Base-by-base conservation (phyloP, 2,113 vertebrate species). In the Xiphorhynchus elegans region DNA sequence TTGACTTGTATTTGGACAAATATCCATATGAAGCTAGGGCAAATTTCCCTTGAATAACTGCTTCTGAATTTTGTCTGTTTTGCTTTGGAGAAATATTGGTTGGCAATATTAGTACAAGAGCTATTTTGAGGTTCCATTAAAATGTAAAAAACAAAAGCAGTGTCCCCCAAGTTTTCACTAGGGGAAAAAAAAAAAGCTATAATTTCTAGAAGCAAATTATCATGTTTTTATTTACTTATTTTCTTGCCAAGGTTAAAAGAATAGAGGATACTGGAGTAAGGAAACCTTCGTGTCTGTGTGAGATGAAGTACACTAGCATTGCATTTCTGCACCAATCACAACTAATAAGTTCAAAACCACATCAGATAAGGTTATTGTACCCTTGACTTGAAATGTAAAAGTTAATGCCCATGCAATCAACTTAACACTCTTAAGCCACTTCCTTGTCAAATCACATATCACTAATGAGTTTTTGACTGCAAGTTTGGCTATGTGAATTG, bases 401-500 rank as follows among this genome's bases (percentile, higher is more conserved):
- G 60, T 96, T 93, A 94, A 69, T 91, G 59, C 75, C 58, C 76
- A 77, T 93, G 83, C 49, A 93, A 58, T 76, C 68, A 78, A 40
- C 49, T 67, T 93, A 82, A 42, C 29, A 17, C 33, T 69, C 55
- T 72, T 85, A 84, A 94, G 86, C 17, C 31, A 81, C 46, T 83
- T 95, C 44, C 80, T 93, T 96, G 95, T 97, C 89, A 95, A 94
- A 85, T 73, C 77, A 70, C 29, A 46, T 96, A 60, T 77, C 19
- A 17, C 42, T 96, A 87, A 95, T 73, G 83, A 92, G 37, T 63
- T 89, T 91, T 87, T 63, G 63, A 81, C 84, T 87, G 70, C n/a
- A 76, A 52, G 35, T 91, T 88, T 73, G 46, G 24, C 25, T 75
- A 24, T 31, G 50, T 53, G 87, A 80, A 68, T 94, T 55, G 66